These are phyloP conservation scores for Gambusia yucatana DNA, from an alignment of 2,797 vertebrate species.

Conservation along the genomic window DNA sequence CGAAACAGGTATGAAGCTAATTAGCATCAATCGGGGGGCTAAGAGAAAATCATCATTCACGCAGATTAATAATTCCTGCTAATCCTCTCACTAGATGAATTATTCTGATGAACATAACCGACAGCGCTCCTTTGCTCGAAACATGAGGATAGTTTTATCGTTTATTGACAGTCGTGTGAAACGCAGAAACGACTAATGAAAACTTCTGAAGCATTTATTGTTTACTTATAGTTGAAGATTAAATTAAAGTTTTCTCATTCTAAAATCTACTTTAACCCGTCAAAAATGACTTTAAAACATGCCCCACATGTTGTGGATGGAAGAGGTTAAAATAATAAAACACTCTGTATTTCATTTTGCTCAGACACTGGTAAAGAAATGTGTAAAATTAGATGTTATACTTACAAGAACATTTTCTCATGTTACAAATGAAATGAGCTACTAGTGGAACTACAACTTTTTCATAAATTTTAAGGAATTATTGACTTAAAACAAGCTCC, in stretches of 20 bases:
- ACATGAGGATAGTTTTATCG: not conserved
- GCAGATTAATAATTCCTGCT: not conserved
- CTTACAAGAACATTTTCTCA: no score
- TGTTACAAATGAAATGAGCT: no score
- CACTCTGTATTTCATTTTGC: not conserved
- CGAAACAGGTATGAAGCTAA: not conserved
- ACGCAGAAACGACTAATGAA: not conserved
- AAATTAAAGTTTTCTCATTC: not conserved
- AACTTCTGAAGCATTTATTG: not conserved
- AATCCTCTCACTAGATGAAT: not conserved
- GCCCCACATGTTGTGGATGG: not conserved
- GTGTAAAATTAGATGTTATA: no score
- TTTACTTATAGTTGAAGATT: no score
- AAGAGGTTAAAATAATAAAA: not conserved
- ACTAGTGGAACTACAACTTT: no score
- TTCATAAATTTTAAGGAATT: no score
- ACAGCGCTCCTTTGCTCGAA: not conserved
- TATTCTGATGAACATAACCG: not conserved
- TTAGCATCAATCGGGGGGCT: no score
- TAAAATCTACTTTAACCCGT: not conserved
- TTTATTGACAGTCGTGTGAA: not conserved
- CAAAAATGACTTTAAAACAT: not conserved
- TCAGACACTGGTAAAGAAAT: not conserved
- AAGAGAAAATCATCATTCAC: not conserved
- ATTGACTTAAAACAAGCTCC: no score